These are phyloP conservation scores for Zele albiditarsus DNA, from an alignment of 2,888 invertebrate genomes.

Conservation along the genomic window DNA sequence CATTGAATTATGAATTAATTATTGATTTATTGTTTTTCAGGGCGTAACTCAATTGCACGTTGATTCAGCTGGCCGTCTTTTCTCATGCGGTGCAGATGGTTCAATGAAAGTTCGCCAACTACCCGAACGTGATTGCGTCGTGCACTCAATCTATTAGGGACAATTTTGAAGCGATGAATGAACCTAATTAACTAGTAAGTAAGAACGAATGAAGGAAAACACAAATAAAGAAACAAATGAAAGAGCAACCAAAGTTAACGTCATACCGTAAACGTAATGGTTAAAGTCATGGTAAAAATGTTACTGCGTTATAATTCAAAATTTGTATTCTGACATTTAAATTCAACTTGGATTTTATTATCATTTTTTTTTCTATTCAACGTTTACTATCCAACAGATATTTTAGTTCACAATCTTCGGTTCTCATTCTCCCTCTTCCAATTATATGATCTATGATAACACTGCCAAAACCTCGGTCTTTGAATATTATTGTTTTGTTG, in stretches of 20 bases:
- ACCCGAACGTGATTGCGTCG: conserved; percentile 84
- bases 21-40: conserved; percentile 51
- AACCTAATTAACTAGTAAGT: conserved; percentile 38
- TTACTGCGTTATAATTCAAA: conserved; percentile 5
- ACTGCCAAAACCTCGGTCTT: conserved; percentile 27
- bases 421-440: conserved; percentile 15
- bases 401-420: neutral
- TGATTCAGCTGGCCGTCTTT: conserved; percentile 90
- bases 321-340: conserved; percentile 20
- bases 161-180: conserved; percentile 43
- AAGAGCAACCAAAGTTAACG: conserved; percentile 40
- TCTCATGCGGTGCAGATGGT: conserved; percentile 99
- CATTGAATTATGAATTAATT: conserved; percentile 14
- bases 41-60: conserved; percentile 97
- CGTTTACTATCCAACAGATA: neutral
- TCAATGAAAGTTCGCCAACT: conserved; percentile 97
- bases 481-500: neutral
- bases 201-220: conserved; percentile 28
- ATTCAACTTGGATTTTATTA: conserved; percentile 17
- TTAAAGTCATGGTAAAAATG: conserved; percentile 39
- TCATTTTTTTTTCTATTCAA: neutral
- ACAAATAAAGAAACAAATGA: neutral
- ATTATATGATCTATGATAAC: conserved; percentile 18
- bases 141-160: conserved; percentile 75
- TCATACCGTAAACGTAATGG: conserved; percentile 33